Conservation (phyloP, 2,888 invertebrate species). For the Acanthosoma haemorrhoidale region DNA sequence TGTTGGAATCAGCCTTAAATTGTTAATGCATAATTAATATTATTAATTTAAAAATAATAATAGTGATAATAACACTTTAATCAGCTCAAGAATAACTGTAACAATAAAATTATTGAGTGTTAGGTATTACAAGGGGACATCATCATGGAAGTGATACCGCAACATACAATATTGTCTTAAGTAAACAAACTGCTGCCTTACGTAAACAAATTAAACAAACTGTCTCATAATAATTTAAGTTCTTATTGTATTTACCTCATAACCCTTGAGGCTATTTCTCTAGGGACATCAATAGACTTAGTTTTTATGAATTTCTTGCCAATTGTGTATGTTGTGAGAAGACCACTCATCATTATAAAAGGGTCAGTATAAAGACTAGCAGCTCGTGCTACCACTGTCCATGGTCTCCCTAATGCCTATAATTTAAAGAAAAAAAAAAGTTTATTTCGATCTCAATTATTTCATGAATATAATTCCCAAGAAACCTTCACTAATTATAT, state of each 20-base stretch:
- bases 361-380: constrained; percentile 67
- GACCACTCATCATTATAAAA: constrained; percentile 64
- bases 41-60: background rate
- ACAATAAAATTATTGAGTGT: background rate
- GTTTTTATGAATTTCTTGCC: constrained; percentile 54
- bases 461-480: background rate
- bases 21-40: constrained; percentile 39
- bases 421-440: constrained; percentile 35
- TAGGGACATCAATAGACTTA: constrained; percentile 53
- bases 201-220: too few relatives aligned
- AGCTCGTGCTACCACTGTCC: constrained; percentile 62
- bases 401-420: constrained; percentile 57
- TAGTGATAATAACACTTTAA: background rate
- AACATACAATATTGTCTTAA: too few relatives aligned
- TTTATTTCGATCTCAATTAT: too few relatives aligned
- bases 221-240: background rate
- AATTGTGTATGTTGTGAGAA: constrained; percentile 59
- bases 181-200: too few relatives aligned
- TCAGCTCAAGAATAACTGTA: background rate
- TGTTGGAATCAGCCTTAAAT: constrained; percentile 58
- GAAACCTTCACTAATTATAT: background rate
- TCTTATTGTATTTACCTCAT: constrained; percentile 49
- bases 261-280: constrained; percentile 59
- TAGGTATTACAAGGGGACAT: background rate
- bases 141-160: background rate